phyloP scores from a whole-genome alignment of 2,888 invertebrate species.

The Oscheius sp. region DNA sequence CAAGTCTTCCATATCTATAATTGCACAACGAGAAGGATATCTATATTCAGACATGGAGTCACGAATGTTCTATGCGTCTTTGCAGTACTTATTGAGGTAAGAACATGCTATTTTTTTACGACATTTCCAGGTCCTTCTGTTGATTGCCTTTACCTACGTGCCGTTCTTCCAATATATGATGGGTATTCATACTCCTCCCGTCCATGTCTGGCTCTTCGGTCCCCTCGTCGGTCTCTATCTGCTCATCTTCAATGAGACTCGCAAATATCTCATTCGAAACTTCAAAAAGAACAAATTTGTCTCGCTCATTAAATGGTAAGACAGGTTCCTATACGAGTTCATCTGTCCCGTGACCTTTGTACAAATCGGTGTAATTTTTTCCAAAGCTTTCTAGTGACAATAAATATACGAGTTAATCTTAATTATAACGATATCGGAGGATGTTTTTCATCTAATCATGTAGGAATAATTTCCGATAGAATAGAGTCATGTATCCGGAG shows the following conservation, averaged over 20 bases:
- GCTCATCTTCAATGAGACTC: constrained; percentile 64
- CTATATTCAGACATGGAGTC: constrained; percentile 68
- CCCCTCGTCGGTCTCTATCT: constrained; percentile 62
- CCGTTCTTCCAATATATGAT: constrained; percentile 68
- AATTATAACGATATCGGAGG: too few relatives aligned
- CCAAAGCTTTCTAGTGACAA: too few relatives aligned
- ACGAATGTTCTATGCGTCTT: constrained; percentile 67
- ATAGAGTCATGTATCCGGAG: too few relatives aligned
- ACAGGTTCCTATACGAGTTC: too few relatives aligned
- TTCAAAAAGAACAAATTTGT: constrained; percentile 47
- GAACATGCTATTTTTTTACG: not conserved
- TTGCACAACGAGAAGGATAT: constrained; percentile 68
- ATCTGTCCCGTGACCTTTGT: too few relatives aligned
- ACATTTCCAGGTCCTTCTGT: constrained; percentile 56
- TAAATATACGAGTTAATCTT: too few relatives aligned
- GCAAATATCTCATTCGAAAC: constrained; percentile 61
- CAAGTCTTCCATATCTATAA: constrained; percentile 69
- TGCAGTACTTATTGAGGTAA: constrained; percentile 65
- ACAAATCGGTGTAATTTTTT: too few relatives aligned
- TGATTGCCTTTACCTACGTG: constrained; percentile 68
- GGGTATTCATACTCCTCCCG: constrained; percentile 67
- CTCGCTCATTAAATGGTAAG: constrained; percentile 55
- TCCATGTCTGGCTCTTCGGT: constrained; percentile 58
- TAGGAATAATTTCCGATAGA: too few relatives aligned
- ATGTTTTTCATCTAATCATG: too few relatives aligned